Percentiles rank a stretch among this genome's conserved stretches.
These are phyloP conservation scores for Habropoda laboriosa DNA, from an alignment of 1,140 invertebrate genomes.

Conservation along the genomic window DNA sequence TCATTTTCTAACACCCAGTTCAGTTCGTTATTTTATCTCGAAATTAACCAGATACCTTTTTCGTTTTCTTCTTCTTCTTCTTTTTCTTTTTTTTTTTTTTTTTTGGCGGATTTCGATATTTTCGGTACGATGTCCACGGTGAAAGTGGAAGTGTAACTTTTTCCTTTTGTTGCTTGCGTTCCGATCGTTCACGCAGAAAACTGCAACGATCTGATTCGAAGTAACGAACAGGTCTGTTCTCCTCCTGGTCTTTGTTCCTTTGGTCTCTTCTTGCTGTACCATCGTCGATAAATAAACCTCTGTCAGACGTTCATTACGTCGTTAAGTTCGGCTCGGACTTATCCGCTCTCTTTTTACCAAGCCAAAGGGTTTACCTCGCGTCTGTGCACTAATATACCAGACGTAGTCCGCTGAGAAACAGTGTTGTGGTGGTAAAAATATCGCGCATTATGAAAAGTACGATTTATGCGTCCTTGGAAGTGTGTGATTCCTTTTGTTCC, in stretches of 20 bases:
- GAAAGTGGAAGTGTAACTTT: too few species aligned
- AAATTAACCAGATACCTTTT: neutral
- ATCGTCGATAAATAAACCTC: slow-evolving; percentile 74
- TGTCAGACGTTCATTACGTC: slow-evolving; percentile 76
- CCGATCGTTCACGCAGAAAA: slow-evolving; percentile 42
- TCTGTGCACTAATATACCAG: neutral
- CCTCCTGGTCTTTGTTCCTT: slow-evolving; percentile 37
- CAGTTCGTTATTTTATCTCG: neutral
- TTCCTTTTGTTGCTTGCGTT: neutral
- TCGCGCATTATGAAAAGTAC: neutral
- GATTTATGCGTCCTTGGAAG: neutral
- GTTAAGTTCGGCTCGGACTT: slow-evolving; percentile 72
- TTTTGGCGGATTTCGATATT: too few species aligned
- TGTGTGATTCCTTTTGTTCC: too few species aligned
- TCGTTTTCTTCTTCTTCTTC: neutral
- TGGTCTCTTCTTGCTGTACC: slow-evolving; percentile 38
- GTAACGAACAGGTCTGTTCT: slow-evolving; percentile 53
- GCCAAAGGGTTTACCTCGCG: neutral
- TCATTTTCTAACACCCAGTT: neutral
- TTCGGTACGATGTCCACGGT: too few species aligned
- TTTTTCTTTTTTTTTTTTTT: neutral
- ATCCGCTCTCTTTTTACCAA: slow-evolving; percentile 48
- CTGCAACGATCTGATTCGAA: slow-evolving; percentile 63
- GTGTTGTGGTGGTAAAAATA: too few species aligned
- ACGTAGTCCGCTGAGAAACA: neutral